phyloP scores from a whole-genome alignment of 1,140 invertebrate genomes.

The Drosophila pallidifrons region DNA sequence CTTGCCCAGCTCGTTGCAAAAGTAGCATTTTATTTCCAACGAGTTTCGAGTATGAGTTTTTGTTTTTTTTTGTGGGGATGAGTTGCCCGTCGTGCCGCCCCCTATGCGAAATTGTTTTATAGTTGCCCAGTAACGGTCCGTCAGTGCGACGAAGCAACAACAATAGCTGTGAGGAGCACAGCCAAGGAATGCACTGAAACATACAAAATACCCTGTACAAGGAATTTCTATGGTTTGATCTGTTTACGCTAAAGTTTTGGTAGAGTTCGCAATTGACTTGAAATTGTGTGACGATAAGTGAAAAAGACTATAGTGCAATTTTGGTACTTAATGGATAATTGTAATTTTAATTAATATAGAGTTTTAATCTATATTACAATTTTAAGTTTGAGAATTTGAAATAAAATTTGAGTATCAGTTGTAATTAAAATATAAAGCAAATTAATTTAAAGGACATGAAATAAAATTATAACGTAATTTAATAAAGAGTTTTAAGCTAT shows the following conservation, averaged over 20 bases:
- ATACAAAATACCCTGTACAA: slow-evolving; percentile 21
- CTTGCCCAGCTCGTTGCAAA: slow-evolving; percentile 48
- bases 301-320: background rate
- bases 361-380: no score
- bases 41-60: slow-evolving; percentile 7
- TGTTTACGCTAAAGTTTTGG: background rate
- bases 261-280: background rate
- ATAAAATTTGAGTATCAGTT: no score
- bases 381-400: no score
- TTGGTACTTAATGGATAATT: no score
- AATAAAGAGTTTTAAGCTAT: no score
- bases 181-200: background rate
- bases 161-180: slow-evolving; percentile 1
- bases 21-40: slow-evolving; percentile 46
- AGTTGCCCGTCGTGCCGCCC: slow-evolving; percentile 27
- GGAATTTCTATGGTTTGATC: background rate
- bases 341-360: no score
- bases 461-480: no score
- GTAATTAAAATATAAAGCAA: no score
- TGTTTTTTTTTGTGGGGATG: background rate
- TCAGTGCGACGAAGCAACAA: slow-evolving; percentile 29
- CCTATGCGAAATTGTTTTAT: slow-evolving; percentile 79
- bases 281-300: background rate
- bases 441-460: no score
- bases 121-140: slow-evolving; percentile 63